These are phyloP conservation scores for Decapterus maruadsi DNA, from an alignment of 2,797 vertebrate species.

Conservation along the genomic window DNA sequence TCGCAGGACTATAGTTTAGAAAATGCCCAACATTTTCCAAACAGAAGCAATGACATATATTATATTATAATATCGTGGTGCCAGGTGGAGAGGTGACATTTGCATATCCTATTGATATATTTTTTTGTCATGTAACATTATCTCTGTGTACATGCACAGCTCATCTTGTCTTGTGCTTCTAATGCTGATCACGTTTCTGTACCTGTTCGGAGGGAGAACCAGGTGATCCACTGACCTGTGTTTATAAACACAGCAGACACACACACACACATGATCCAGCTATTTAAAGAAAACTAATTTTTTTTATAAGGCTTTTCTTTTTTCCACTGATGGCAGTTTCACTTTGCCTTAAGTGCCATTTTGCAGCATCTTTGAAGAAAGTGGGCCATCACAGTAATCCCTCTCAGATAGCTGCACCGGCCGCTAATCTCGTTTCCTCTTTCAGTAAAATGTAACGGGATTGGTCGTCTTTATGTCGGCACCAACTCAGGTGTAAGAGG, in stretches of 20 bases:
- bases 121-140: neutral
- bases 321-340: neutral
- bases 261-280: too few relatives aligned
- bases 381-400: conserved; percentile 38
- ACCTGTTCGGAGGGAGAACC: neutral
- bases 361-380: conserved; percentile 23
- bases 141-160: neutral
- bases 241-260: neutral
- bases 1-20: too few relatives aligned
- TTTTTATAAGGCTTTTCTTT: neutral
- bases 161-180: neutral
- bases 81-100: too few relatives aligned
- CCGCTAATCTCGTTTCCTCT: conserved; percentile 55
- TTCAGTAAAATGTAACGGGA: conserved; percentile 55
- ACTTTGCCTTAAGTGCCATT: conserved; percentile 10
- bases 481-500: conserved; percentile 61
- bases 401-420: conserved; percentile 12
- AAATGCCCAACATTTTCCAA: too few relatives aligned
- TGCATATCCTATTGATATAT: neutral
- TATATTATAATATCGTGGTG: too few relatives aligned
- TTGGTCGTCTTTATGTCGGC: conserved; percentile 46
- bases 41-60: too few relatives aligned
- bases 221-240: neutral
- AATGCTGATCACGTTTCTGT: neutral
- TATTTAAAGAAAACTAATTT: neutral